Evolutionary conservation across 2,888 invertebrate genomes (phyloP), one percentile per base, ranked within the genome.

Genomic region (Drosophila picticornis): DNA sequence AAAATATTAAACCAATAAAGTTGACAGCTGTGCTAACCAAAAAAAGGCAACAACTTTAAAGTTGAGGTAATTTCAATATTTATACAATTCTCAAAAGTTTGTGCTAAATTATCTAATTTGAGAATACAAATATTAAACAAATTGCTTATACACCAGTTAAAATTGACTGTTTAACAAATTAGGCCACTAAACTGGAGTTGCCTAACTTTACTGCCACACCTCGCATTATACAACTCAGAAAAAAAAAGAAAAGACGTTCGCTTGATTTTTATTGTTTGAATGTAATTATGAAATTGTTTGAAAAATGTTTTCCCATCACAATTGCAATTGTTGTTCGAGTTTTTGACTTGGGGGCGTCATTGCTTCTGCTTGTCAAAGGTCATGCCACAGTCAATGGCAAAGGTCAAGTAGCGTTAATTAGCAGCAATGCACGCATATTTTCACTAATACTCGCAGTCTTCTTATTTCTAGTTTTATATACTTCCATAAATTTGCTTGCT

Each of bases 351-450:
- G 48, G 25, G 51, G 59, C 52, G 36, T 65, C 22, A 61, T 62
- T 29, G 48, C 31, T 19, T 57, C 32, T 22, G 27, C 43, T 73
- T 70, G 70, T 32, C 58, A 84, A 83, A 87, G 87, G 83, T 85
- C 83, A 86, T 67, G 56, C 65, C 67, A 77, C 81, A 77, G 87
- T 83, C 87, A 85, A 85, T 86, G 84, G 74, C 84, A 83, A 59
- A 51, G 56, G 69, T 50, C 71, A 70, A 59, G 62, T 56, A 50
- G 67, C 61, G 70, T 74, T 78, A 76, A 82, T 76, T 55, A 25
- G 38, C 40, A 27, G n/a, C 70, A 57, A 69, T 70, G 65, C 71
- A 71, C 58, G 66, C 25, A 31, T 67, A 70, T 63, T 77, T 68
- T 60, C 29, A 43, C 51, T 67, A 36, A 64, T 31, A 31, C 53